Evolutionary conservation across 2,113 vertebrate species (phyloP), one percentile per base, ranked within the genome.

Genomic region (Myocastor coypus): DNA sequence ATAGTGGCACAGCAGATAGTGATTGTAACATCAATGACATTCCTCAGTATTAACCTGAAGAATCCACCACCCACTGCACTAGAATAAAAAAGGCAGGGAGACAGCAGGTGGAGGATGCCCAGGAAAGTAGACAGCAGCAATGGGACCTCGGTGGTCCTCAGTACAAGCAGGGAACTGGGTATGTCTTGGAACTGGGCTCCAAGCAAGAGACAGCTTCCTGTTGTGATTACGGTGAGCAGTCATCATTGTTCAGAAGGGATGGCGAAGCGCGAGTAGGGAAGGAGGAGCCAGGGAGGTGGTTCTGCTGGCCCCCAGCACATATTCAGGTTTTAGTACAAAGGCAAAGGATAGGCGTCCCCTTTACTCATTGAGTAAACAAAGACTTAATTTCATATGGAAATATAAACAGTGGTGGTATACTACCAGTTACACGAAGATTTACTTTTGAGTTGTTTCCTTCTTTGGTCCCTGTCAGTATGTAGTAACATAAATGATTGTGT

Each of bases 401-500:
- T n/a, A 81, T 87, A 52, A 42, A 93, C 7, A 73, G 7, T 50
- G 73, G 46, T 92, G n/a, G 24, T 0, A 5, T 80, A 71, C 46
- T 96, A 95, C 22, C 20, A 91, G 46, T 78, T 88, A 75, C 26
- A n/a, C 77, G 73, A 94, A 69, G 30, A 55, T 75, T 66, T 93
- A 20, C 57, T 88, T 77, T 68, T 88, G 81, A 91, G 82, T 20
- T 69, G 22, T 17, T 84, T 89, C 78, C 86, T 37, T 83, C 28
- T 92, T 95, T 87, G 24, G 24, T 89, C 84, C 22, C 40, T 32
- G 55, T 85, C 1, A 55, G 57, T 95, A 83, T 87, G 4, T 10
- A 89, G 81, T 63, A 89, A n/a, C 83, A 69, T 52, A 85, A 73
- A 94, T 91, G 80, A 90, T 59, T 93, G n/a, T 91, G 40, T 85